These are phyloP conservation scores for Sciurus vulgaris DNA, from an alignment of 2,797 vertebrate genomes.

Conservation along the genomic window DNA sequence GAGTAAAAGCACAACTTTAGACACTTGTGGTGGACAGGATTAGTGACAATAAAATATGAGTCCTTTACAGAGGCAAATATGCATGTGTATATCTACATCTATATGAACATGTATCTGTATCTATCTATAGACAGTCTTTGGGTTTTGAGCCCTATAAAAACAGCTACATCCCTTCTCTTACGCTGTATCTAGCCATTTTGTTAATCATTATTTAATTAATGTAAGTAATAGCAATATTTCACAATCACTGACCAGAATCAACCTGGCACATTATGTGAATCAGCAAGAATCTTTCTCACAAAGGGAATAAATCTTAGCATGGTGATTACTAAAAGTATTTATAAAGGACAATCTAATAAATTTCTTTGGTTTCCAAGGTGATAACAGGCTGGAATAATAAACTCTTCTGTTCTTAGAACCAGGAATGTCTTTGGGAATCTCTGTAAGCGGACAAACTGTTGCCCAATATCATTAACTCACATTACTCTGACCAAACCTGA, in stretches of 20 bases:
- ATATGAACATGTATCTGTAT: not conserved
- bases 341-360: not conserved
- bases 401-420: constrained; percentile 40
- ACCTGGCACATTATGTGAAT: not conserved
- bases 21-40: not conserved
- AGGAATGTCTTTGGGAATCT: constrained; percentile 57
- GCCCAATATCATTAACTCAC: not conserved
- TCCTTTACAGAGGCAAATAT: not conserved
- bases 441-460: not conserved
- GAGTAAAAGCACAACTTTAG: not conserved
- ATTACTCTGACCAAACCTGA: not conserved
- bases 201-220: constrained; percentile 59
- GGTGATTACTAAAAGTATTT: not conserved
- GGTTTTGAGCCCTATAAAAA: constrained; percentile 63
- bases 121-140: not conserved
- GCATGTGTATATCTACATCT: not conserved
- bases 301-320: constrained; percentile 17
- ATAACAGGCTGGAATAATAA: constrained; percentile 59
- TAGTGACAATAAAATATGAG: not conserved
- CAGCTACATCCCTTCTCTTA: constrained; percentile 61
- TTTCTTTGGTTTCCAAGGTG: constrained; percentile 59
- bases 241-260: not conserved
- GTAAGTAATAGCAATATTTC: constrained; percentile 13
- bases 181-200: not conserved
- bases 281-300: constrained; percentile 44